phyloP scores from a whole-genome alignment of 1,140 invertebrate genomes.

The Hormaphis cornu region DNA sequence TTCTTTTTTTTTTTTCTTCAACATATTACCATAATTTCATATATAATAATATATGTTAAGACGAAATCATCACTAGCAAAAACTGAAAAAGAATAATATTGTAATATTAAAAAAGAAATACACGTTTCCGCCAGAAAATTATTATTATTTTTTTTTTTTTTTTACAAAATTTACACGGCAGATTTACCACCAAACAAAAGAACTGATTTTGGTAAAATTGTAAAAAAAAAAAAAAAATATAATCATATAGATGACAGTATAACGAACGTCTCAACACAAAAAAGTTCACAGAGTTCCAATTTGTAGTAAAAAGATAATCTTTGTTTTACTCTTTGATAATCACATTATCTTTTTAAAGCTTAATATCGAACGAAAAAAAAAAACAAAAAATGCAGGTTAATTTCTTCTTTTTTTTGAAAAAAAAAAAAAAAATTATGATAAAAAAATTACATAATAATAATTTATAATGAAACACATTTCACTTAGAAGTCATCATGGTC shows the following conservation, averaged over 20 bases:
- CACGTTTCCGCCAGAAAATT: neutral
- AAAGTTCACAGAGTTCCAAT: slow-evolving; percentile 26
- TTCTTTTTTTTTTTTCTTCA: slow-evolving; percentile 15
- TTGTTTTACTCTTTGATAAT: slow-evolving; percentile 24
- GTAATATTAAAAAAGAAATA: slow-evolving; percentile 26
- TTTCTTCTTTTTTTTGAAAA: slow-evolving; percentile 28
- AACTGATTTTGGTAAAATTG: slow-evolving; percentile 24
- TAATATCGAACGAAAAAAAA: slow-evolving; percentile 23
- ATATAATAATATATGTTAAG: slow-evolving; percentile 28
- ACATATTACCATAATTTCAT: slow-evolving; percentile 27
- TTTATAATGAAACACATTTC: slow-evolving; percentile 42
- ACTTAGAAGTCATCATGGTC: slow-evolving; percentile 99
- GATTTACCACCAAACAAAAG: slow-evolving; percentile 12
- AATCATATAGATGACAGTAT: slow-evolving; percentile 19
- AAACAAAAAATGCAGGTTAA: slow-evolving; percentile 29
- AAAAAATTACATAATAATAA: slow-evolving; percentile 33
- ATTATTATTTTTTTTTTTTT: slow-evolving; percentile 17
- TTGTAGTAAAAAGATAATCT: slow-evolving; percentile 28
- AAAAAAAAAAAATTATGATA: slow-evolving; percentile 15
- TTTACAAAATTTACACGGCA: slow-evolving; percentile 31
- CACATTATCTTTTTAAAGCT: slow-evolving; percentile 23
- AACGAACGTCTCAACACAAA: slow-evolving; percentile 24
- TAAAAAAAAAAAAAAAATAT: slow-evolving; percentile 8
- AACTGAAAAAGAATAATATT: slow-evolving; percentile 17
- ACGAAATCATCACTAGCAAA: slow-evolving; percentile 18